These are phyloP conservation scores for Drosophila leontia DNA, from an alignment of 1,140 invertebrate genomes.

Conservation along the genomic window DNA sequence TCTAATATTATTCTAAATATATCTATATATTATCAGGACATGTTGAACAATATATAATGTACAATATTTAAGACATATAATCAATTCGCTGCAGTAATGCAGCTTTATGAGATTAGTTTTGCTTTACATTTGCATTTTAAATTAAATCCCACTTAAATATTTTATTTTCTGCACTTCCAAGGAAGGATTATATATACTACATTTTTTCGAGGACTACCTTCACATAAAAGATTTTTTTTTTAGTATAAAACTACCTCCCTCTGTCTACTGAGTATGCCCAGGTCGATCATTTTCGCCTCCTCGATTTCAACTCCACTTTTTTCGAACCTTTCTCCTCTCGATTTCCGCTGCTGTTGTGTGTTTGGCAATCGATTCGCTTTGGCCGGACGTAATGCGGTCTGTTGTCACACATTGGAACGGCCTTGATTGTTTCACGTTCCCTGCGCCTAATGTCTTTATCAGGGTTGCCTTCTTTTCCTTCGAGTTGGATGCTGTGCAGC, in stretches of 20 bases:
- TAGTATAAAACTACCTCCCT: not conserved
- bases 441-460: slow-evolving; percentile 66
- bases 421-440: slow-evolving; percentile 67
- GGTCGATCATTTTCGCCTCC: not conserved
- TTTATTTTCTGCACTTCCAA: no score
- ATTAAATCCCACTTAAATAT: not conserved
- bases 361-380: slow-evolving; percentile 73
- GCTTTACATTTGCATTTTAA: not conserved
- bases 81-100: not conserved
- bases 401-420: slow-evolving; percentile 65
- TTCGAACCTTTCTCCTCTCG: slow-evolving; percentile 12
- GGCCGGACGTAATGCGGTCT: slow-evolving; percentile 62
- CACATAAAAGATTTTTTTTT: not conserved
- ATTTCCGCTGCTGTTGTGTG: slow-evolving; percentile 27
- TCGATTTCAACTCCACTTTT: slow-evolving; percentile 4
- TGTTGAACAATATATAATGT: not conserved
- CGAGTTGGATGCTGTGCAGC: slow-evolving; percentile 48
- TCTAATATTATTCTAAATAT: no score
- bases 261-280: not conserved
- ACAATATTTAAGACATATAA: not conserved
- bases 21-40: not conserved
- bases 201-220: no score
- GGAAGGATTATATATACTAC: no score
- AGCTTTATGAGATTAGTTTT: slow-evolving; percentile 17
- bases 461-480: slow-evolving; percentile 10